Evolutionary conservation across 2,888 invertebrate genomes (phyloP), one percentile per base, ranked within the genome.

Genomic region (Vanessa cardui): DNA sequence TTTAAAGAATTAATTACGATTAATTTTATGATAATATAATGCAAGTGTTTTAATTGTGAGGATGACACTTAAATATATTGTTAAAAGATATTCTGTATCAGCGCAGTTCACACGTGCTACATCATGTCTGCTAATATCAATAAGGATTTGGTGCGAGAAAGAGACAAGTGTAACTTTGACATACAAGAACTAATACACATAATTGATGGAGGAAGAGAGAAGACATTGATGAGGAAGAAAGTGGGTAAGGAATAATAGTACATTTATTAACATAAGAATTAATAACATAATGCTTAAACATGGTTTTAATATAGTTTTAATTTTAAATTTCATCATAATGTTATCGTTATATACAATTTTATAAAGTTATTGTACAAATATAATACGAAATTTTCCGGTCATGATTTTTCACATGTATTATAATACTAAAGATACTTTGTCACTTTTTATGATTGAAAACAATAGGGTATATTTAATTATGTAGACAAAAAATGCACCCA

Each of bases 161-260:
- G 97, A 64, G 86, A 92, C 62, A 95, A 94, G 77, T 96, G 96
- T 76, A 94, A 94, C 61, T 97, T 97, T 80, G 89, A 96, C 83
- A 87, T 95, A 0, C 80, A 89, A 69, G 97, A 98, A 88, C 89
- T 98, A 72, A 97, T 97, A 0, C 85, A 95, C 77, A 94, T 97
- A 73, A 87, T 97, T 73, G 96, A 96, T 81, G 97, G 97, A 0
- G 95, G 96, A 1, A 85, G 91, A 68, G 91, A 95, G 54, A 96
- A 95, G 82, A 97, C 97, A 2, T 79, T 85, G 65, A 94, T 94
- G 73, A 94, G 97, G 76, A 95, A 83, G 66, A 78, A 82, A 72
- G 81, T 90, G 1, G 76, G 76, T 76, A 56, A 68, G 68, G 16
- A n/a, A n/a, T n/a, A n/a, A n/a, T n/a, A n/a, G n/a, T n/a, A n/a